Conservation (phyloP, 2,888 invertebrate species). For the Octonoba sinensis region DNA sequence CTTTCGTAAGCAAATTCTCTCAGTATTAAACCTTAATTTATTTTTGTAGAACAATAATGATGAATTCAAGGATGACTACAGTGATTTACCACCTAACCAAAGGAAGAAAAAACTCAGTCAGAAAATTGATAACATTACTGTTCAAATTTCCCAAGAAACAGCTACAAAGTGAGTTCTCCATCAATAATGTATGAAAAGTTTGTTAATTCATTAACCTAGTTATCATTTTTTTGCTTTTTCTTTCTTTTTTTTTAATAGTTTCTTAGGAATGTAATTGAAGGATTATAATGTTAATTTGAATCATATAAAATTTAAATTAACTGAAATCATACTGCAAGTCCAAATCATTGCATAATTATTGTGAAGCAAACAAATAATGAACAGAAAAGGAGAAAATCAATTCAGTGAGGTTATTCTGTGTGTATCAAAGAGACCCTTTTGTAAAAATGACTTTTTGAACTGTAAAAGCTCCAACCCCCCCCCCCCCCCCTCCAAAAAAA, state of each 20-base stretch:
- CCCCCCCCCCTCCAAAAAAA: no score
- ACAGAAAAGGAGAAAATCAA: no score
- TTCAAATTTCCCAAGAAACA: slow-evolving; percentile 89
- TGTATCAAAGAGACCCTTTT: no score
- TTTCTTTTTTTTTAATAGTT: neutral
- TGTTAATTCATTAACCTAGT: neutral
- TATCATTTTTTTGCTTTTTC: neutral
- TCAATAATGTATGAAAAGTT: neutral
- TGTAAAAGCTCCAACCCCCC: no score
- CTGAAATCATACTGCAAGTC: no score
- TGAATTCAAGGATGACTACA: slow-evolving; percentile 86
- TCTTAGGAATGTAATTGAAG: no score
- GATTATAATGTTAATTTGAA: no score
- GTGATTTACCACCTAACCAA: slow-evolving; percentile 97
- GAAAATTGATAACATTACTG: slow-evolving; percentile 74
- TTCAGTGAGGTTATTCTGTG: no score
- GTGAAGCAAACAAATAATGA: no score
- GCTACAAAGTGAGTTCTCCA: slow-evolving; percentile 78
- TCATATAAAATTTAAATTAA: no score
- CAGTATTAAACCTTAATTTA: neutral
- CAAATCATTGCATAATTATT: no score
- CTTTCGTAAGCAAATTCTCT: neutral
- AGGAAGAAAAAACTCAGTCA: slow-evolving; percentile 88
- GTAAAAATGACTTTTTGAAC: no score
- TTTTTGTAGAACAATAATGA: slow-evolving; percentile 59